Percentiles rank a stretch among this genome's conserved stretches.
Evolutionary conservation across 2,113 vertebrate species (phyloP).

Genomic region (Holacanthus passer): DNA sequence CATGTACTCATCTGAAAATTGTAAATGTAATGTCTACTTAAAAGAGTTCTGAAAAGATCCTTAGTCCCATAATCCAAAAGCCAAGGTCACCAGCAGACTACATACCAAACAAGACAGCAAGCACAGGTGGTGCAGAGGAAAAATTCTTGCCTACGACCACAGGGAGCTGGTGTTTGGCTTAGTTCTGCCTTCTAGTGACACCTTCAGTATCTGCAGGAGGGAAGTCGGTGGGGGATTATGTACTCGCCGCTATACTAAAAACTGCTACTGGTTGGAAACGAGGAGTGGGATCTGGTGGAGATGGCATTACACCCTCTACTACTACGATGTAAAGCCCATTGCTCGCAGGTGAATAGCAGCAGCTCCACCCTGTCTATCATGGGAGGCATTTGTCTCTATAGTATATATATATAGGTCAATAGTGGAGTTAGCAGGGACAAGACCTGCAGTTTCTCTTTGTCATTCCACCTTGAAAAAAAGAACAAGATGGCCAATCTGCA

Average conservation of each 20-base stretch:
- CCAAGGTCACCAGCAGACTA: not conserved
- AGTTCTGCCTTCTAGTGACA: not conserved
- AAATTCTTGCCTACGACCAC: not conserved
- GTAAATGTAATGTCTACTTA: not conserved
- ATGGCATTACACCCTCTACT: not conserved
- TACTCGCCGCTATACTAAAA: not conserved
- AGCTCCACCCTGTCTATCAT: not conserved
- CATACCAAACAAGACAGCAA: conserved; percentile 15
- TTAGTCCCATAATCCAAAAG: not conserved
- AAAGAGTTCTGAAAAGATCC: not conserved
- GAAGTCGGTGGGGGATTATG: not conserved
- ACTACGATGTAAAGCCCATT: not conserved
- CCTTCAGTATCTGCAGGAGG: not conserved
- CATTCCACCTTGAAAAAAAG: too few species aligned
- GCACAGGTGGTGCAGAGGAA: conserved; percentile 1
- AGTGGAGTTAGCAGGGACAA: not conserved
- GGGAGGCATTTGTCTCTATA: not conserved
- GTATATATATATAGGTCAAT: too few species aligned
- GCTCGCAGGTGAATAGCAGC: not conserved
- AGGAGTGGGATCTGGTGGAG: not conserved
- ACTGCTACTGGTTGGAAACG: not conserved
- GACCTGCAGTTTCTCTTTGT: not conserved
- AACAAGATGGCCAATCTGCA: not conserved
- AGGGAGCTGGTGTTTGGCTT: not conserved
- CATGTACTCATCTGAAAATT: not conserved